Evolutionary conservation across 92 coral and sea anemone genomes (phyloP).

Genomic region (Paramuricea clavata): DNA sequence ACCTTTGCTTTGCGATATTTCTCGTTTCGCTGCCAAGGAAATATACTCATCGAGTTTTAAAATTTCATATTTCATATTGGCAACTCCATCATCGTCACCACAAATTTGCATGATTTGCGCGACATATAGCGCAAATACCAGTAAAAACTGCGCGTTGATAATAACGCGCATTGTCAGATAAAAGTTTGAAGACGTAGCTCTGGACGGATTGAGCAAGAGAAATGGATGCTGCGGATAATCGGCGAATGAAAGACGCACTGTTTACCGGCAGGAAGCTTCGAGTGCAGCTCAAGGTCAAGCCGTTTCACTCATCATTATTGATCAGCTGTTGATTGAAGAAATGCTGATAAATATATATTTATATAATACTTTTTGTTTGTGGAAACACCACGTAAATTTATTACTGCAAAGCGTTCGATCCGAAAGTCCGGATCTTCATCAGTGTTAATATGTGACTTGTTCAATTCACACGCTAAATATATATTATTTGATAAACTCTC

Average conservation of each 20-base stretch:
- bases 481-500: no score
- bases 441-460: no score
- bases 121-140: neutral
- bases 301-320: neutral
- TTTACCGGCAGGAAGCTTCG: neutral
- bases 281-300: neutral
- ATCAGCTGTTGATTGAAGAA: neutral
- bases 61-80: neutral
- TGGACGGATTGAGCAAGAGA: neutral
- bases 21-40: neutral
- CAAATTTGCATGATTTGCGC: neutral
- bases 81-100: neutral
- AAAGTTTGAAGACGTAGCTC: neutral
- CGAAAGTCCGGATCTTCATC: no score
- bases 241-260: slow-evolving; percentile 1
- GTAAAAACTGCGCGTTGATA: neutral
- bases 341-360: neutral
- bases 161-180: neutral
- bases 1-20: neutral
- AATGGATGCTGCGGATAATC: neutral
- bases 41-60: neutral
- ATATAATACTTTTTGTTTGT: no score
- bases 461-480: no score
- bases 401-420: no score
- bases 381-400: no score